These are phyloP conservation scores for Lagopus leucura DNA, from an alignment of 2,113 vertebrate species.

Conservation along the genomic window DNA sequence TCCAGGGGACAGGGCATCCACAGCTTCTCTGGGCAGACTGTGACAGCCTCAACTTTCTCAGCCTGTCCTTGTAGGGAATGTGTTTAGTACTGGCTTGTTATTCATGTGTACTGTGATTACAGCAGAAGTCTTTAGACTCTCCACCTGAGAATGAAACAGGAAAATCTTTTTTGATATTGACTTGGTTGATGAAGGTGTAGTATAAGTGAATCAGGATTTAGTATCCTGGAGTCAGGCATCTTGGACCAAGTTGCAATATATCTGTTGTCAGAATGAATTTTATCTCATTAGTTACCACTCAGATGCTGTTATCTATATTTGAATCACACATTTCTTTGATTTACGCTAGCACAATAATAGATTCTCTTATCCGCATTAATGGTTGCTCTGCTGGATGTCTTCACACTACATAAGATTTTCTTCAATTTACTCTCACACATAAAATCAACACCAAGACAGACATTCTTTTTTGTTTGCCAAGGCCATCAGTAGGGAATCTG, in stretches of 20 bases:
- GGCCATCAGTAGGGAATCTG: not conserved
- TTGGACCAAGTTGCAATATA: not conserved
- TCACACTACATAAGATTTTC: constrained; percentile 10
- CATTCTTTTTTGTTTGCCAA: not conserved
- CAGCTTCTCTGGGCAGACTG: too few species aligned
- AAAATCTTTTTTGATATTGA: not conserved
- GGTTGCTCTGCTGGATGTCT: not conserved
- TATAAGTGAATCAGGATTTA: not conserved
- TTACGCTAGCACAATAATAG: not conserved
- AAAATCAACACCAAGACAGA: constrained; percentile 13
- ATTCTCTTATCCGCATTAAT: not conserved
- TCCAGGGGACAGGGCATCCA: too few species aligned
- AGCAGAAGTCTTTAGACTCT: not conserved
- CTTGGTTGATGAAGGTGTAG: not conserved
- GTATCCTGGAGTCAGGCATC: not conserved
- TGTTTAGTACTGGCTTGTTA: not conserved
- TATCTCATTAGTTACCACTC: not conserved
- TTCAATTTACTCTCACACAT: constrained; percentile 17
- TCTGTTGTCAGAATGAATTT: not conserved
- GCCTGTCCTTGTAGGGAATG: too few species aligned
- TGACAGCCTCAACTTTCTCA: not conserved
- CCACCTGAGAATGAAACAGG: not conserved
- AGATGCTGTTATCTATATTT: not conserved
- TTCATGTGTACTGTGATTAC: not conserved
- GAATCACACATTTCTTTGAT: not conserved